Evolutionary conservation across 2,888 invertebrate genomes (phyloP), one percentile per base, ranked within the genome.

Genomic region (Spisula subtruncata): DNA sequence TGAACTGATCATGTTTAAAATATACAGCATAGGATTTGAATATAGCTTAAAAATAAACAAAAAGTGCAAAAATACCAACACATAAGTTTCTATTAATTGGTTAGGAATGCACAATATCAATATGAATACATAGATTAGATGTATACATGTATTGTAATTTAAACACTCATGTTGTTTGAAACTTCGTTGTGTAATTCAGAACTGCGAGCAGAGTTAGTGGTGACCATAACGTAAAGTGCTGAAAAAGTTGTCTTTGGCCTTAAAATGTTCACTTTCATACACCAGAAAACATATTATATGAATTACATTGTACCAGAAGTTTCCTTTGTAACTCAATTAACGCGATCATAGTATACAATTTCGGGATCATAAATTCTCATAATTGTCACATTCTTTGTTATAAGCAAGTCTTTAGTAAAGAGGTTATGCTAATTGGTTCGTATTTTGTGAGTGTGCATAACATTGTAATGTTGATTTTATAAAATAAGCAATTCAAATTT

Each of bases 321-420:
- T 66, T 66, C 0, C 60, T 25, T 66, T 66, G 25, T n/a, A 25
- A 25, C 25, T 66, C 60, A 25, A 25, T 66, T 66, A 6, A 66
- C 60, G 10, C 25, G 25, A 66, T n/a, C 25, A 12, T 66, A 12
- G 25, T 25, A 6, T 66, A 66, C 12, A 10, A 66, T n/a, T n/a
- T 25, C 60, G 10, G 60, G 60, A 25, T 66, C n/a, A 66, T 66
- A n/a, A 66, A 66, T 66, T 66, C 6, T 6, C 2, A 10, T 4
- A 20, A 10, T 66, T 75, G 75, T 75, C 75, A 75, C 32, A 32
- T 75, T 14, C 75, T 75, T 75, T 75, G 75, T 75, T 75, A 5
- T 32, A 14, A 2, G n/a, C 0, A 32, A 12, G 35, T 75, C 14
- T 75, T 75, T 75, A 75, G 29, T 14, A 32, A 14, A 35, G 14